These are phyloP conservation scores for Heloderma charlesbogerti DNA, from an alignment of 2,113 vertebrate genomes.

Conservation along the genomic window DNA sequence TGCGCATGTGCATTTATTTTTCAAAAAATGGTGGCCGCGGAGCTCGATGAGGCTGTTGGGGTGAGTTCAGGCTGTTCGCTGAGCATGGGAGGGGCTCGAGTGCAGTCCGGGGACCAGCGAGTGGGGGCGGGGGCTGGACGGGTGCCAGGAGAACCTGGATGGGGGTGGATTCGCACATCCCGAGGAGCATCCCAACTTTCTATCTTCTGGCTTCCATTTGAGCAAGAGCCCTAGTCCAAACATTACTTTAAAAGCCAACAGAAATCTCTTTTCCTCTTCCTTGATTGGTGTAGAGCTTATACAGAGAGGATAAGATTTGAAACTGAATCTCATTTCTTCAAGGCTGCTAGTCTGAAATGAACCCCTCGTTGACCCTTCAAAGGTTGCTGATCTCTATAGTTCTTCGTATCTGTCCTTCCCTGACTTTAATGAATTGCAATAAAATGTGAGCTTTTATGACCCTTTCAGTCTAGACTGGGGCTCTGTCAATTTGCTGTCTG, in stretches of 20 bases:
- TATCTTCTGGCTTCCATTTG: background rate
- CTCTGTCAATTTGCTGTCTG: background rate
- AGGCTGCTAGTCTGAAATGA: background rate
- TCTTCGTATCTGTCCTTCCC: background rate
- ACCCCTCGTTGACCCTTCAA: background rate
- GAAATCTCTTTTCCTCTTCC: background rate
- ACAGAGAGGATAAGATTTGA: background rate
- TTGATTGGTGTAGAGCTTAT: no score
- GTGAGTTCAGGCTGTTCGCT: no score
- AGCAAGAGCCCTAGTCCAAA: background rate
- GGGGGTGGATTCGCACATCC: no score
- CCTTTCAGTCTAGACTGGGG: background rate
- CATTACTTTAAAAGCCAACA: background rate
- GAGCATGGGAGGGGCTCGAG: no score
- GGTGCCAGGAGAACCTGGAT: no score
- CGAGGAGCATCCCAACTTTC: background rate
- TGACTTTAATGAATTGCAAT: background rate
- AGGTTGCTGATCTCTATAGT: background rate
- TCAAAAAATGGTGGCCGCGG: no score
- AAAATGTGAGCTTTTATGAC: slow-evolving; percentile 9
- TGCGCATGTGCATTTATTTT: no score
- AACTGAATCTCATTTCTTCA: background rate
- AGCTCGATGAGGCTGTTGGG: no score
- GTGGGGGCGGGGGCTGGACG: no score
- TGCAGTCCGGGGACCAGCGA: no score